Evolutionary conservation across 2,113 vertebrate genomes (phyloP).

Genomic region (Phylloscopus trochiloides): DNA sequence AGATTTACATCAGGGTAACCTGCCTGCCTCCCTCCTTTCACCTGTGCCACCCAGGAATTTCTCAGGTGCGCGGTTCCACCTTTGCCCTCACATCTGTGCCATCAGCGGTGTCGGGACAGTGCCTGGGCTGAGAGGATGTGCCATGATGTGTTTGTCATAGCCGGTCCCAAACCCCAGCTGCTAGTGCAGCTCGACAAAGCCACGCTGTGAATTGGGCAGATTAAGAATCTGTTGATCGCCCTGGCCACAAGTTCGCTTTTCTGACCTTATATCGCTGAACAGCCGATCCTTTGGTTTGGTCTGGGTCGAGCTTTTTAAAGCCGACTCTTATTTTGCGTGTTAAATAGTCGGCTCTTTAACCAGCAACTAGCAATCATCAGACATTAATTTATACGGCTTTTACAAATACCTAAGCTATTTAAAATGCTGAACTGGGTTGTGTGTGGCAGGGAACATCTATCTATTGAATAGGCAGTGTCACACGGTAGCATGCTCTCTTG

Average conservation of each 20-base stretch:
- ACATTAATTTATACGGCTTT: conserved; percentile 80
- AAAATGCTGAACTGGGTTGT: conserved; percentile 78
- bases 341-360: conserved; percentile 68
- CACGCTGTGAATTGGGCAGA: background rate
- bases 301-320: background rate
- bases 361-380: conserved; percentile 73
- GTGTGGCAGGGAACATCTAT: conserved; percentile 89
- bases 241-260: conserved; percentile 14
- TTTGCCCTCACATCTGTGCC: background rate
- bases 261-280: background rate
- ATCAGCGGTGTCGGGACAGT: background rate
- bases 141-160: background rate
- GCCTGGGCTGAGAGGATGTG: background rate
- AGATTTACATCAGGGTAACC: background rate
- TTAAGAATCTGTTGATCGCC: conserved; percentile 3
- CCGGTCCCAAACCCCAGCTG: background rate
- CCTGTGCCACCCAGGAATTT: background rate
- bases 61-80: background rate
- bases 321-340: background rate
- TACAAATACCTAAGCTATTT: conserved; percentile 88
- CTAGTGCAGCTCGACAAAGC: background rate
- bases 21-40: background rate
- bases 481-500: conserved; percentile 90
- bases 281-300: background rate
- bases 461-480: conserved; percentile 93